Conservation (phyloP, 2,113 vertebrate species). For the Alethe castanea region DNA sequence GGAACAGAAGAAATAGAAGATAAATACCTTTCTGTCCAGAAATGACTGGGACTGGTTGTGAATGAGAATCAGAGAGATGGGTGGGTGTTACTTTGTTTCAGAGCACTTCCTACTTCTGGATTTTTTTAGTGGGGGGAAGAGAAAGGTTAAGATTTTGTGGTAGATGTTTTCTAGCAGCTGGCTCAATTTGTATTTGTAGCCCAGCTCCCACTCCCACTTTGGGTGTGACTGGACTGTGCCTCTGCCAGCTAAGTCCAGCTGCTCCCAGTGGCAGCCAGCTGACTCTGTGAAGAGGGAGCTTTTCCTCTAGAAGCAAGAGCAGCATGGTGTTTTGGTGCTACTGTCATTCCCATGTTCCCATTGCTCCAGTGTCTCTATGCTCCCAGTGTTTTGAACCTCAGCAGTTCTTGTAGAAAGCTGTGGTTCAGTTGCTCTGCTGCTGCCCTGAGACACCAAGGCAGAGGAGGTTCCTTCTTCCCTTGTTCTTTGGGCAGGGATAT, state of each 20-base stretch:
- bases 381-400: rapidly evolving
- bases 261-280: background rate
- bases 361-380: background rate
- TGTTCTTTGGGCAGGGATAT: background rate
- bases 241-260: background rate
- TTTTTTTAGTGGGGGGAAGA: background rate
- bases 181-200: background rate
- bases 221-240: background rate
- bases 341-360: background rate
- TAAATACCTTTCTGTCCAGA: background rate
- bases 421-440: background rate
- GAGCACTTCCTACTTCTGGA: background rate
- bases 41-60: background rate
- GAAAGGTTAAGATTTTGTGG: background rate
- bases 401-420: background rate
- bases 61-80: background rate
- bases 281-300: background rate
- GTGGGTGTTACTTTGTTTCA: background rate
- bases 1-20: background rate
- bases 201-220: rapidly evolving
- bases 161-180: background rate
- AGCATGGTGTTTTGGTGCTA: too few relatives aligned
- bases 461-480: background rate
- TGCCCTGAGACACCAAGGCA: background rate
- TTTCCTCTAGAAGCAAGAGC: background rate